Conservation (phyloP, 2,113 vertebrate genomes). For the Myotis lucifugus region DNA sequence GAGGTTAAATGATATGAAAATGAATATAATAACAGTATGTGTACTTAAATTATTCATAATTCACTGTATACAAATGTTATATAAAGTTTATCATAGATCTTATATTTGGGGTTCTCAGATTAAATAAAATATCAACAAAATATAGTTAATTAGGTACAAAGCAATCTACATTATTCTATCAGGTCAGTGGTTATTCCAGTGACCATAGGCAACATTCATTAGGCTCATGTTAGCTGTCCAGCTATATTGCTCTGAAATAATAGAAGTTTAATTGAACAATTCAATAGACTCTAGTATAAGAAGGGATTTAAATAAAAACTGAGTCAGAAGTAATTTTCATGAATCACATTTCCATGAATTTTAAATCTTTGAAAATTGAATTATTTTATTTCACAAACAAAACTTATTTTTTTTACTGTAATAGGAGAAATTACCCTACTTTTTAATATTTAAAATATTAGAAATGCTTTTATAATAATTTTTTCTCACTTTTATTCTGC, state of each 20-base stretch:
- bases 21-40: neutral
- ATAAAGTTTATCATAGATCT: neutral
- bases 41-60: neutral
- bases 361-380: slow-evolving; percentile 19
- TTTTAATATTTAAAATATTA: slow-evolving; percentile 18
- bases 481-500: neutral
- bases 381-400: neutral
- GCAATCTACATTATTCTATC: neutral
- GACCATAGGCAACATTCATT: neutral
- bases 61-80: neutral
- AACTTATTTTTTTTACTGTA: slow-evolving; percentile 40
- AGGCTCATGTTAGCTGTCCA: neutral
- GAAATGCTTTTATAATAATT: neutral
- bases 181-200: neutral
- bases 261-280: neutral
- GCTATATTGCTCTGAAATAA: neutral
- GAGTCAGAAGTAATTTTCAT: neutral
- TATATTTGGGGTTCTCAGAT: neutral
- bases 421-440: neutral
- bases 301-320: slow-evolving; percentile 9
- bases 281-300: neutral
- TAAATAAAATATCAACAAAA: neutral
- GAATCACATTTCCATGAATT: neutral
- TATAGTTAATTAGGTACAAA: neutral
- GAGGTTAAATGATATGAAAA: neutral